Evolutionary conservation across 2,113 vertebrate species (phyloP), one percentile per base, ranked within the genome.

Genomic region (Seriola aureovittata): DNA sequence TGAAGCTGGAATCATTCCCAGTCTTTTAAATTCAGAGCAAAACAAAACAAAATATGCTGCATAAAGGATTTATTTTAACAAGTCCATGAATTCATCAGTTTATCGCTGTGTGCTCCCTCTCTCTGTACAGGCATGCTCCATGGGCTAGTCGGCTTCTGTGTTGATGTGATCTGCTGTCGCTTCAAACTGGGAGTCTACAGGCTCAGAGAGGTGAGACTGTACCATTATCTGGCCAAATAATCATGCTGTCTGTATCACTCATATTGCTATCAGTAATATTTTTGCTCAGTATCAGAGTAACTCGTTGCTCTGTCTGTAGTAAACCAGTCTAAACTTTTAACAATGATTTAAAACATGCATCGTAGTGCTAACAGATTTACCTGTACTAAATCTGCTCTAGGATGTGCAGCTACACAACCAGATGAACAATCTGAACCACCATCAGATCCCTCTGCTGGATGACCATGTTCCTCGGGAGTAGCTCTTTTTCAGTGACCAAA

Each of bases 91-190:
- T 21, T 46, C 5, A 17, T 62, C 29, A 14, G 17, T 50, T 5
- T 50, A 8, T 65, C 1, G 0, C 1, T 5, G 44, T 19, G n/a
- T 63, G 11, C 59, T 46, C 82, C 21, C 29, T 44, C 1, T 29
- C 8, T 89, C 80, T 92, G 77, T 80, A 64, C 88, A 99, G 98
- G 98, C 36, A 98, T 99, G 97, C 90, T 99, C 86, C 97, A 99
- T 36, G 94, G 96, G 70, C 86, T 99, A 71, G 96, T 97, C 55
- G 97, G 97, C 87, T 98, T 97, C 93, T 95, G 96, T 81, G 96
- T 97, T 59, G 96, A 99, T 79, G 58, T 97, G 29, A 71, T 99
- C 91, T 98, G 96, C 94, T 99, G 97, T 90, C 97, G 96, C 86
- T 96, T 99, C 88, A 96, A 95, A 93, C 89, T 97, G 65, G 96